Conservation (phyloP, 2,888 invertebrate species). For the Xanthorhoe spadicearia region DNA sequence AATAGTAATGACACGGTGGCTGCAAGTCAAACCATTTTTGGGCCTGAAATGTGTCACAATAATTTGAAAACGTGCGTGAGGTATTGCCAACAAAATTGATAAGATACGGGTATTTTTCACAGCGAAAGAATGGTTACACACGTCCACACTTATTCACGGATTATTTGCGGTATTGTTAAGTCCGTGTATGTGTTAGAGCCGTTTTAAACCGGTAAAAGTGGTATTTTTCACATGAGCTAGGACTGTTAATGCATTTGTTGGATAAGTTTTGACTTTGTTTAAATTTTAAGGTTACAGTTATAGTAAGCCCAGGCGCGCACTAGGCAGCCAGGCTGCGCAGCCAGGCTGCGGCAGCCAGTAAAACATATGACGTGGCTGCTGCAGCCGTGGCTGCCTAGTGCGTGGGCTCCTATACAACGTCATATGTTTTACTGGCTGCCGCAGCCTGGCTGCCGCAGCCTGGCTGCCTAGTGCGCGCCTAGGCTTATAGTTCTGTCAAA, state of each 20-base stretch:
- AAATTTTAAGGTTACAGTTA: too few species aligned
- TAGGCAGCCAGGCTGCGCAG: too few species aligned
- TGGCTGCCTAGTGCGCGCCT: too few species aligned
- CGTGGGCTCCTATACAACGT: too few species aligned
- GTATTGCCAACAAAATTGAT: slow-evolving; percentile 19
- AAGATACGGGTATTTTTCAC: slow-evolving; percentile 30
- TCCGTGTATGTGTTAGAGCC: background rate
- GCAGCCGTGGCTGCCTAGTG: too few species aligned
- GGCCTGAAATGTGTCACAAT: slow-evolving; percentile 17
- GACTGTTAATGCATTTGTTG: background rate
- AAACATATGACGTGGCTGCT: too few species aligned
- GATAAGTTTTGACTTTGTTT: too few species aligned
- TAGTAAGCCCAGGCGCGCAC: too few species aligned
- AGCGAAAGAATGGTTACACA: slow-evolving; percentile 36
- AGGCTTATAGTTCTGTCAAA: too few species aligned
- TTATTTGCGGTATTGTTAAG: slow-evolving; percentile 48
- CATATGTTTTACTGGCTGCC: too few species aligned
- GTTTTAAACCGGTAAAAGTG: background rate
- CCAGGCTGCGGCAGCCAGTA: too few species aligned
- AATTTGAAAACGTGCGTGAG: slow-evolving; percentile 34
- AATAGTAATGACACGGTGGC: slow-evolving; percentile 48
- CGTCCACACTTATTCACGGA: slow-evolving; percentile 27
- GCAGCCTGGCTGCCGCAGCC: too few species aligned
- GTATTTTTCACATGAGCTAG: background rate
- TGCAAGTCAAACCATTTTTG: slow-evolving; percentile 46